Evolutionary conservation across 2,797 vertebrate species (phyloP), one percentile per base, ranked within the genome.

Genomic region (Harpagifer antarcticus): DNA sequence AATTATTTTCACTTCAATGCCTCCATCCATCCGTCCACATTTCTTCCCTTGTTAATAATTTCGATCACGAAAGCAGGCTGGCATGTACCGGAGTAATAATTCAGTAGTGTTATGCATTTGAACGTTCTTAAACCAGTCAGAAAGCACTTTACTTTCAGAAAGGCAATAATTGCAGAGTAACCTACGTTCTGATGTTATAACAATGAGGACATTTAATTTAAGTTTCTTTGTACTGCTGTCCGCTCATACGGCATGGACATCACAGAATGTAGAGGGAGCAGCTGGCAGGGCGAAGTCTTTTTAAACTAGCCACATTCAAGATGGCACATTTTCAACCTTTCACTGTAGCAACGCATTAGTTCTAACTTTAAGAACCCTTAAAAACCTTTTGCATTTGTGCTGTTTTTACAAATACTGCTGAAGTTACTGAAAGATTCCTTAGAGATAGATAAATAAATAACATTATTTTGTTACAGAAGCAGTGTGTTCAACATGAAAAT

Each of bases 11-110:
- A 13, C 12, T 52, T 40, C 27, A 42, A 4, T 43, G n/a, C 52
- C 27, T 19, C 59, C 15, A 42, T 53, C 40, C 0, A 2, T 40
- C 40, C n/a, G 15, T 47, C 52, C 53, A 53, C 45, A 17, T 70
- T 63, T 73, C 48, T 63, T 42, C 17, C 16, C n/a, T 40, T 37
- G 52, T 65, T 44, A 23, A 12, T 73, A 23, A 47, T 67, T 63
- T 69, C 16, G 3, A 49, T 58, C 11, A 20, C 3, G 9, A 65
- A 62, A 40, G n/a, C 14, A 49, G 20, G n/a, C 37, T 67, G 40
- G 37, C 15, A 43, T 33, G 50, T 19, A 64, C 17, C 44, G 37
- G 33, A 37, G 33, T 37, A 37, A 37, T 27, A 45, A 23, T 6
- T 68, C 17, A 48, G 3, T 66, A n/a, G 49, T 52, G 44, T 61